Base-by-base conservation (phyloP, 1,140 invertebrate genomes). In the Lithobius niger region DNA sequence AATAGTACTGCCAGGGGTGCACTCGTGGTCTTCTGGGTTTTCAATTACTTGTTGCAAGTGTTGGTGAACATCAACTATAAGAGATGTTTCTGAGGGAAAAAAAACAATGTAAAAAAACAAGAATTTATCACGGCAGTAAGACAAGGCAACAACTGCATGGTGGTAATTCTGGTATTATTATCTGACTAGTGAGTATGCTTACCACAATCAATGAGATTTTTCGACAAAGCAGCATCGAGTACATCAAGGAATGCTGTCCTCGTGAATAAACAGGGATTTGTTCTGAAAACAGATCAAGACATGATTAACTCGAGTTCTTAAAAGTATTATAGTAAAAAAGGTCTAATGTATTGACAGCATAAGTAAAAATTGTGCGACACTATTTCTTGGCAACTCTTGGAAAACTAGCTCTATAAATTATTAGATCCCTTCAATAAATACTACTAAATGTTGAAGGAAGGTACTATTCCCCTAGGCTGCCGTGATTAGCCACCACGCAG, bases 221-320 rank as follows among this genome's bases (percentile, higher is more conserved):
- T 10, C 6, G 10, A 3, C 27, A 55, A 55, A 55, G 53, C 42
- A 4, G 22, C 22, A 21, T 55, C 53, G 16, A 60, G 18, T 28
- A 60, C 27, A 16, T 59, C 45, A 15, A 59, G 25, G 22, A 51
- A 61, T 25, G 48, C 48, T 49, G 27, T 47, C 43, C 57, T 61
- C 24, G 61, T 64, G 15, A 64, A 47, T 27, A 52, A 54, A 55
- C 64, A 64, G 1, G 28, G 44, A 53, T 65, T 62, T 10, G 2
- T 18, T 16, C 58, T 56, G 18, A 26, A 59, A 51, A 55, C 52
- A n/a, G n/a, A n/a, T n/a, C n/a, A n/a, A n/a, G n/a, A n/a, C n/a
- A n/a, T n/a, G n/a, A n/a, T n/a, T n/a, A n/a, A n/a, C n/a, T n/a
- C n/a, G n/a, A n/a, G n/a, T n/a, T n/a, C n/a, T n/a, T n/a, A n/a